Conservation (phyloP, 1,140 invertebrate genomes). For the Heterodera schachtii region DNA sequence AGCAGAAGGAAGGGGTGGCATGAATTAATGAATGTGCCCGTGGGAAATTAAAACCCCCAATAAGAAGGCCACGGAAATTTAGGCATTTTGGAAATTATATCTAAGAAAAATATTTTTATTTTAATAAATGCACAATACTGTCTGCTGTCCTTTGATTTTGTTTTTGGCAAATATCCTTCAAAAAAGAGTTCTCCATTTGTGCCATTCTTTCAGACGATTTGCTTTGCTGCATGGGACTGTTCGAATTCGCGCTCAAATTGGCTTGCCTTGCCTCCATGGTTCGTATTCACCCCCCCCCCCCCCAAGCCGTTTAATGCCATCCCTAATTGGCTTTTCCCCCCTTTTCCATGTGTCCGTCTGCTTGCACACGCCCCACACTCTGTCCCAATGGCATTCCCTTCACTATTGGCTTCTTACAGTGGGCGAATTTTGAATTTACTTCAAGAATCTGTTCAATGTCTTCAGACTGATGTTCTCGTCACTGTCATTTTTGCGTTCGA, state of each 20-base stretch:
- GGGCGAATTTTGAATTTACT: not conserved
- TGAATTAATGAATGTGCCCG: conserved; percentile 10
- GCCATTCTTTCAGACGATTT: conserved; percentile 47
- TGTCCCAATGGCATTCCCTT: conserved; percentile 48
- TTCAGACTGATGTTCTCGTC: conserved; percentile 48
- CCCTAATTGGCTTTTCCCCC: too few relatives aligned
- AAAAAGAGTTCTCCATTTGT: not conserved
- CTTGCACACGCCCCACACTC: conserved; percentile 60
- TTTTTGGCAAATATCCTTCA: not conserved
- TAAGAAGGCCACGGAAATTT: not conserved
- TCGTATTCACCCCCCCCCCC: not conserved
- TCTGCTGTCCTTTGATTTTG: too few relatives aligned
- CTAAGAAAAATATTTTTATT: too few relatives aligned
- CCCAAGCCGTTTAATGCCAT: too few relatives aligned
- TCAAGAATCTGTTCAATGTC: not conserved
- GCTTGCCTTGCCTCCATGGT: conserved; percentile 50
- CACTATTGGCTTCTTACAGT: conserved; percentile 50
- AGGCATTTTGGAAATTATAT: not conserved
- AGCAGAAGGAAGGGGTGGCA: not conserved
- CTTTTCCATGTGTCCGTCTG: conserved; percentile 55
- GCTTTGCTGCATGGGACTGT: conserved; percentile 44
- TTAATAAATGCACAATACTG: not conserved
- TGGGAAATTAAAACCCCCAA: not conserved
- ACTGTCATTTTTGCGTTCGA: conserved; percentile 56
- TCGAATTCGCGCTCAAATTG: conserved; percentile 46